These are phyloP conservation scores for Drosophila melanosoma DNA, from an alignment of 2,888 invertebrate species.

Conservation along the genomic window DNA sequence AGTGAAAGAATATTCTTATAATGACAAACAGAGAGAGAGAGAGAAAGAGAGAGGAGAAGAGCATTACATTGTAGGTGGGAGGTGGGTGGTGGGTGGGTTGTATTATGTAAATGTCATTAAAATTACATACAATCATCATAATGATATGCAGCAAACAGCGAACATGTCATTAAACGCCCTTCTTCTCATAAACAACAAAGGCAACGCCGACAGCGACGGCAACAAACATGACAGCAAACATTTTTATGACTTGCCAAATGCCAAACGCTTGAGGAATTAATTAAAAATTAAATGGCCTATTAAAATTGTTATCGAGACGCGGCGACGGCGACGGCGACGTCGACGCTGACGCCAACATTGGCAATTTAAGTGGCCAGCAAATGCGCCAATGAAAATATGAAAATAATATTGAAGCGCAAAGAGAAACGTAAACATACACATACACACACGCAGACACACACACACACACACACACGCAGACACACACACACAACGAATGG, in stretches of 20 bases:
- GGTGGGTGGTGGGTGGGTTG: neutral
- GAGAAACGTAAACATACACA: conserved; percentile 16
- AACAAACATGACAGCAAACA: conserved; percentile 62
- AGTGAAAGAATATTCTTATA: neutral
- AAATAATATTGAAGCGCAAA: conserved; percentile 45
- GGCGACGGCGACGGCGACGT: conserved; percentile 38
- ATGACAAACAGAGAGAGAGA: neutral
- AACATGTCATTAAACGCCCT: conserved; percentile 61
- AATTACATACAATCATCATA: conserved; percentile 59
- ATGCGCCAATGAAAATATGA: conserved; percentile 41
- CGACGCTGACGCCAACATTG: conserved; percentile 16
- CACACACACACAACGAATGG: neutral
- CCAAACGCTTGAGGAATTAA: conserved; percentile 74
- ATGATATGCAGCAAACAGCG: conserved; percentile 65
- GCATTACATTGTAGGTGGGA: neutral
- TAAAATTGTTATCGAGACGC: conserved; percentile 79
- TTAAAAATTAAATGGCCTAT: conserved; percentile 80
- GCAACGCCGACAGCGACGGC: conserved; percentile 12
- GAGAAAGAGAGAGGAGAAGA: neutral
- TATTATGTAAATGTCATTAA: conserved; percentile 38
- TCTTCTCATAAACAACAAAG: conserved; percentile 5
- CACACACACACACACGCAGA: conserved; percentile 5
- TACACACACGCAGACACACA: conserved; percentile 1
- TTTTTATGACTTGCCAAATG: conserved; percentile 76
- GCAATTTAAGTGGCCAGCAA: conserved; percentile 68